These are phyloP conservation scores for Pollenia labialis DNA, from an alignment of 2,888 invertebrate genomes.

Conservation along the genomic window DNA sequence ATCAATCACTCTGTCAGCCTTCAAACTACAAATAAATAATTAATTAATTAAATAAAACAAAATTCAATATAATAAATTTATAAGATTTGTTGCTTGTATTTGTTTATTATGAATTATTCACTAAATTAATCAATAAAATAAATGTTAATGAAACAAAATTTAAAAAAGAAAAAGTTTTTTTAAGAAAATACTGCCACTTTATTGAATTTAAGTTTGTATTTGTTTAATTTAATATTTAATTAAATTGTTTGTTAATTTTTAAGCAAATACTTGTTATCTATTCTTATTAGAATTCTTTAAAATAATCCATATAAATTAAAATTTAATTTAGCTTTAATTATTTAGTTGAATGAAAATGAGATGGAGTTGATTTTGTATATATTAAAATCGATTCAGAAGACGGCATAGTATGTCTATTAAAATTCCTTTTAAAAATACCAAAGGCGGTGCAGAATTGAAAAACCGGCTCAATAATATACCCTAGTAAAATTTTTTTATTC, in stretches of 20 bases:
- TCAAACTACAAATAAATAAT: constrained; percentile 40
- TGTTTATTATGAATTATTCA: constrained; percentile 22
- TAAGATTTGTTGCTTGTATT: constrained; percentile 63
- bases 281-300: neutral
- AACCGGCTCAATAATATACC: too few species aligned
- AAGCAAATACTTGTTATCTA: constrained; percentile 47
- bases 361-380: constrained; percentile 11
- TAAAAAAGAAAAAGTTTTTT: constrained; percentile 23
- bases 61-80: constrained; percentile 41
- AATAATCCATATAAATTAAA: neutral
- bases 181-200: constrained; percentile 66
- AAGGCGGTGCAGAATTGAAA: too few species aligned
- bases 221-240: constrained; percentile 17
- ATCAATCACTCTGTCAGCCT: constrained; percentile 71
- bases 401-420: constrained; percentile 3
- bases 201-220: constrained; percentile 62
- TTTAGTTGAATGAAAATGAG: constrained; percentile 50
- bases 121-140: constrained; percentile 24
- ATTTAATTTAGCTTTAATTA: constrained; percentile 42
- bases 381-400: neutral
- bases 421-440: neutral
- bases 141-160: constrained; percentile 18
- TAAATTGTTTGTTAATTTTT: constrained; percentile 53
- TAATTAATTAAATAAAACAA: constrained; percentile 27
- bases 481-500: too few species aligned